These are phyloP conservation scores for Papilio dardanus DNA, from an alignment of 1,140 invertebrate genomes.

Conservation along the genomic window DNA sequence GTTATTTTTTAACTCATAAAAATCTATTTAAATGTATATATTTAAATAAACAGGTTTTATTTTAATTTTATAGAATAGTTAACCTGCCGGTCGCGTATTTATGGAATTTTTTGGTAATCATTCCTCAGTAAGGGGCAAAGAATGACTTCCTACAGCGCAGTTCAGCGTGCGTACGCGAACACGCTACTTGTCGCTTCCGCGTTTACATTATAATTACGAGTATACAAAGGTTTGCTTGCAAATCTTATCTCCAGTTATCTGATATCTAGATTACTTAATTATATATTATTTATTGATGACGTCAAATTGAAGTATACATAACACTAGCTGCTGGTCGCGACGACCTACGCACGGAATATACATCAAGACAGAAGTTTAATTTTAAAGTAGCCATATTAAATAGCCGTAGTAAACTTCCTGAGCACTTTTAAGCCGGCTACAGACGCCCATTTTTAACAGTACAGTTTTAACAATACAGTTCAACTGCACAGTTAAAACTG, in stretches of 20 bases:
- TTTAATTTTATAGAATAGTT: not conserved
- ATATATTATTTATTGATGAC: not conserved
- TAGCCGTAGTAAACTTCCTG: no score
- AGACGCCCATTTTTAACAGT: no score
- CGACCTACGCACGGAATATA: no score
- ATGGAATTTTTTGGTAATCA: conserved; percentile 16
- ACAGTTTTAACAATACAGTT: no score
- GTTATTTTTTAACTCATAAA: conserved; percentile 23
- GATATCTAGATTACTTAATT: not conserved
- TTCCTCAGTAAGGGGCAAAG: not conserved
- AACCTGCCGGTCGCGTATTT: conserved; percentile 1
- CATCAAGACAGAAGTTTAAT: no score
- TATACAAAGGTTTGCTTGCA: not conserved
- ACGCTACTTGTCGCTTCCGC: not conserved
- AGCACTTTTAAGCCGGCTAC: no score
- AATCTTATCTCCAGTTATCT: not conserved
- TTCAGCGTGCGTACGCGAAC: not conserved
- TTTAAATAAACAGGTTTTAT: conserved; percentile 16
- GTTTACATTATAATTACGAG: no score
- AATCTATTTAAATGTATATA: not conserved
- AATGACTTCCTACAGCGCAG: conserved; percentile 6
- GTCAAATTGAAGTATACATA: not conserved
- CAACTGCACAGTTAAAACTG: no score
- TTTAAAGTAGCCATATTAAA: no score
- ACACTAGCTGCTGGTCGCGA: no score